Percentiles rank a stretch among this genome's conserved stretches.
Evolutionary conservation across 1,140 invertebrate genomes (phyloP).

Genomic region (Drosophila santomea): DNA sequence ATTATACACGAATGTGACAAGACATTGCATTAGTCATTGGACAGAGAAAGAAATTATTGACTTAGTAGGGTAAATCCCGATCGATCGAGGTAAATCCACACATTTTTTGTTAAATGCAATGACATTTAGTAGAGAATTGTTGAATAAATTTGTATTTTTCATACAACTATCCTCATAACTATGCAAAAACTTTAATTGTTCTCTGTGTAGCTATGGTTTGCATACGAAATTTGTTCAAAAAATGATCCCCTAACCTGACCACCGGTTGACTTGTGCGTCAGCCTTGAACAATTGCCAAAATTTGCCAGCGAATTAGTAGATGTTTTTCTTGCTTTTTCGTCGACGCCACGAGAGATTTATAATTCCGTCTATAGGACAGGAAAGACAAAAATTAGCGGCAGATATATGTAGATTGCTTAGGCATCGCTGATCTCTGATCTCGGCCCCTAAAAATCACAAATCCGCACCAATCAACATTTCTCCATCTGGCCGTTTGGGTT

Average conservation of each 20-base stretch:
- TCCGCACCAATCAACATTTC: conserved; percentile 49
- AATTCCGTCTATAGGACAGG: conserved; percentile 28
- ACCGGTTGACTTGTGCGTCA: conserved; percentile 49
- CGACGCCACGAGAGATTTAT: conserved; percentile 49
- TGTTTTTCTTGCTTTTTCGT: conserved; percentile 21
- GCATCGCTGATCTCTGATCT: conserved; percentile 52
- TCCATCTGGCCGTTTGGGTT: conserved; percentile 16
- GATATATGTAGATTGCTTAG: conserved; percentile 17
- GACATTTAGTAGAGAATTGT: too few relatives aligned
- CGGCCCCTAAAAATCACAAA: conserved; percentile 55
- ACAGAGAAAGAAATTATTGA: conserved; percentile 25
- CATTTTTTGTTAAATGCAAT: too few relatives aligned
- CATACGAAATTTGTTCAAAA: conserved; percentile 2
- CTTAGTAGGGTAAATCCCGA: too few relatives aligned
- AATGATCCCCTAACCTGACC: conserved; percentile 13
- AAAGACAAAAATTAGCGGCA: conserved; percentile 17
- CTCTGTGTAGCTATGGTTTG: conserved; percentile 17
- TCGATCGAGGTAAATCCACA: neutral
- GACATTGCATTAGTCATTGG: conserved; percentile 29
- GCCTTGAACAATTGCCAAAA: conserved; percentile 78
- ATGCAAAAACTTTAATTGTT: too few relatives aligned
- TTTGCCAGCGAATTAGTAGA: conserved; percentile 33
- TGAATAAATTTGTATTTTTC: too few relatives aligned
- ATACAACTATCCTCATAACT: too few relatives aligned
- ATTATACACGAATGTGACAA: conserved; percentile 14